A percentile compares a stretch with the other conserved stretches of the same genome.
phyloP scores from a whole-genome alignment of 2,113 vertebrate species.

The Terrapene triunguis region DNA sequence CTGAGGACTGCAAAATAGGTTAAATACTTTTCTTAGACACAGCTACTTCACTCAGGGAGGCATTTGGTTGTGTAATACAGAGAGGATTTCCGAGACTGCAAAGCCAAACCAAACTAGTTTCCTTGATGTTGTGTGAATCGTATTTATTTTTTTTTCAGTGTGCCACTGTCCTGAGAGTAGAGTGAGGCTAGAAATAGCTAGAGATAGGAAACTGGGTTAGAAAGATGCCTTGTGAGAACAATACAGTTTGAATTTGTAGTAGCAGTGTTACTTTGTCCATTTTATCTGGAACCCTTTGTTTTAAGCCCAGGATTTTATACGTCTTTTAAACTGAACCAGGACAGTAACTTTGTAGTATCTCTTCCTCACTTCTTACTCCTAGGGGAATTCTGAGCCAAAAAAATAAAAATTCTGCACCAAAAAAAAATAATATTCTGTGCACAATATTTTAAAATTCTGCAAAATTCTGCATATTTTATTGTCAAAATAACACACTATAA shows the following conservation, averaged over 20 bases:
- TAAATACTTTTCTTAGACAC: constrained; percentile 53
- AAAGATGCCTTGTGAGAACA: constrained; percentile 25
- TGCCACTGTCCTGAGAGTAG: constrained; percentile 50
- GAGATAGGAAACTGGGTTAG: constrained; percentile 38
- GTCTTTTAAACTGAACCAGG: background rate
- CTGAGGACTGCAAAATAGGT: constrained; percentile 46
- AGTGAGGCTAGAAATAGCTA: constrained; percentile 44
- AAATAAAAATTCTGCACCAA: background rate
- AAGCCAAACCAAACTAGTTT: constrained; percentile 23
- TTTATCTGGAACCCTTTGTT: constrained; percentile 31
- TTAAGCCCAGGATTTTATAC: background rate
- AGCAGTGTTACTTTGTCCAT: constrained; percentile 29
- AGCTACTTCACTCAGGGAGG: constrained; percentile 17
- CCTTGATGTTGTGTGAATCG: background rate
- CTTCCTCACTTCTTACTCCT: background rate
- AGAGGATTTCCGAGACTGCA: constrained; percentile 22
- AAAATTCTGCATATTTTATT: background rate
- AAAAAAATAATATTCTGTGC: background rate
- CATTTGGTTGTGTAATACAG: constrained; percentile 20
- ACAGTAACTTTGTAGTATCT: background rate
- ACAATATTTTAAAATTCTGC: background rate
- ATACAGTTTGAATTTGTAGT: constrained; percentile 26
- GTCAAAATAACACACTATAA: background rate
- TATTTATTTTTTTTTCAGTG: constrained; percentile 11
- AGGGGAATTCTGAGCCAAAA: background rate